phyloP scores from a whole-genome alignment of 2,888 invertebrate species.

The Pasiphila rectangulata region DNA sequence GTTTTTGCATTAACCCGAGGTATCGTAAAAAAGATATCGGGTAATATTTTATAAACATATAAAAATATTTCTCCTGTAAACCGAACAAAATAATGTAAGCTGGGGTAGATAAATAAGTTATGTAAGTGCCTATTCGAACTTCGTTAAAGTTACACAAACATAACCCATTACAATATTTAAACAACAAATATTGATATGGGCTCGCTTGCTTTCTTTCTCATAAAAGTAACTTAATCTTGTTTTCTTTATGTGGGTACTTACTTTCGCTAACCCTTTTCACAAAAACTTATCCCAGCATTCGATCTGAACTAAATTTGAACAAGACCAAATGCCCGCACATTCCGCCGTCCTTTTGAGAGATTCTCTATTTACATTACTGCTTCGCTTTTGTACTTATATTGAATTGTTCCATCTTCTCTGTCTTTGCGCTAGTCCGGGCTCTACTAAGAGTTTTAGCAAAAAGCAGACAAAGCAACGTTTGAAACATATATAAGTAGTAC shows the following conservation, averaged over 20 bases:
- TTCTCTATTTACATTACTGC: conserved; percentile 69
- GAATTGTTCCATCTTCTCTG: conserved; percentile 57
- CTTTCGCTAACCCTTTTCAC: conserved; percentile 71
- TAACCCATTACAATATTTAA: conserved; percentile 37
- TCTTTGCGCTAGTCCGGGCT: conserved; percentile 27
- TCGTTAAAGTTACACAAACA: conserved; percentile 40
- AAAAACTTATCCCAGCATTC: conserved; percentile 67
- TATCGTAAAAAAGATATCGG: conserved; percentile 26
- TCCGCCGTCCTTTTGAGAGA: conserved; percentile 67
- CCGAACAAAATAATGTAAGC: conserved; percentile 36
- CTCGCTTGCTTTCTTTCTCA: conserved; percentile 51
- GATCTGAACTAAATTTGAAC: conserved; percentile 74
- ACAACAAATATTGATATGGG: conserved; percentile 42
- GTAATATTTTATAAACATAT: conserved; percentile 30
- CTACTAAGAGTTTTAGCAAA: conserved; percentile 7
- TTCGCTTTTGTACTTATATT: conserved; percentile 66
- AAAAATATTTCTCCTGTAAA: conserved; percentile 26
- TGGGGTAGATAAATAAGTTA: conserved; percentile 37
- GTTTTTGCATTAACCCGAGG: conserved; percentile 23
- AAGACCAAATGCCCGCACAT: conserved; percentile 70
- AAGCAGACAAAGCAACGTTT: neutral
- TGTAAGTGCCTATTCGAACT: too few relatives aligned
- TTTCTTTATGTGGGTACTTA: conserved; percentile 55
- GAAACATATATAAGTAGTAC: too few relatives aligned
- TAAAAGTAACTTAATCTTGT: conserved; percentile 68